Evolutionary conservation across 1,140 invertebrate genomes (phyloP), one percentile per base, ranked within the genome.

Genomic region (Bemisia tabaci): DNA sequence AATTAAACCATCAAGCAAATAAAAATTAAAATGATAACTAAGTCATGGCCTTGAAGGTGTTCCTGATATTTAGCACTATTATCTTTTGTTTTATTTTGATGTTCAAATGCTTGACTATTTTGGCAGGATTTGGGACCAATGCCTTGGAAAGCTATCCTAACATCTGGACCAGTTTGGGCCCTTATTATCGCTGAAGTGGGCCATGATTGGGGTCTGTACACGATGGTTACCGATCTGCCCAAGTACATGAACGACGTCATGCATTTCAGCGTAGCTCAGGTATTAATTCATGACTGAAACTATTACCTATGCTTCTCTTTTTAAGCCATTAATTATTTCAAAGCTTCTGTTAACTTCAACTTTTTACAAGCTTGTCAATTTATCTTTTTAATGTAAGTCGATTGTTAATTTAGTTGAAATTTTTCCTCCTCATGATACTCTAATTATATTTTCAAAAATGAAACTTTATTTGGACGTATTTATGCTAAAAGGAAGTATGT

Each of bases 161-260:
- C 84, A 11, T 95, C 89, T 1, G 76, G 83, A 21, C 87, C 89
- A 1, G 80, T 91, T 27, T 88, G 87, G 83, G 88, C 88, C 0
- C 75, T 91, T 22, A 79, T 91, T 0, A 80, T 82, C 63, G 87
- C 91, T 17, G 79, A 85, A 74, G 77, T 91, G 69, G 87, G 88
- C 17, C 88, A 92, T 73, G 90, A 92, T 74, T 95, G 90, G 85
- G 89, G 87, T 0, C 89, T 90, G 72, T 92, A 91, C 72, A 92
- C 89, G 2, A 83, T 94, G 77, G 82, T 94, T 21, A 91, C 87
- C 21, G 88, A 92, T 71, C 80, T 96, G 12, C 92, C 93, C 0
- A 87, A 88, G 68, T 92, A 93, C 78, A 87, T 94, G 84, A 87
- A 84, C 58, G 84, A 85, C 68, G 87, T 93, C 1, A 79, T 94